These are phyloP conservation scores for Dromiciops gliroides DNA, from an alignment of 2,113 vertebrate species.

Conservation along the genomic window DNA sequence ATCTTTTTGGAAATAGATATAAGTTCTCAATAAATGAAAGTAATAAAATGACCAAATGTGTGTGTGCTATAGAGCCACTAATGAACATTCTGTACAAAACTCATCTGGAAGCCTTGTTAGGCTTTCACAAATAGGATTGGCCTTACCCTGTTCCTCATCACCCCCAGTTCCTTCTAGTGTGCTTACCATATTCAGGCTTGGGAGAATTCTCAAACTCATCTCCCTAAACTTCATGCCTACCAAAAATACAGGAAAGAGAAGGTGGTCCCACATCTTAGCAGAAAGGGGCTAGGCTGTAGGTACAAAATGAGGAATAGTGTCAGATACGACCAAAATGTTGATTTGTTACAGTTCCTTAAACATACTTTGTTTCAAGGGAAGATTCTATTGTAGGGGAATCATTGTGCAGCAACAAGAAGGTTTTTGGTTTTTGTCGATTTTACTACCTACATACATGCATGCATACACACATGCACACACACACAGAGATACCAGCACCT, in stretches of 20 bases:
- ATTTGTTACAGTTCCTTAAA: not conserved
- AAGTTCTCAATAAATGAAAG: not conserved
- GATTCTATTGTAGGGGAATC: not conserved
- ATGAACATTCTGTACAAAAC: not conserved
- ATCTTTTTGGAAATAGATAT: constrained; percentile 31
- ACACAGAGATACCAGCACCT: not conserved
- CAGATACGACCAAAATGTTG: not conserved
- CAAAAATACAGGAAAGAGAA: not conserved
- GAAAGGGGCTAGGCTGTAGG: not conserved
- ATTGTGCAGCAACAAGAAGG: not conserved
- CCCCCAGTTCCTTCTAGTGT: not conserved
- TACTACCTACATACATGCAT: too few relatives aligned
- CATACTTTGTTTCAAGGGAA: not conserved
- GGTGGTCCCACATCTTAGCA: not conserved
- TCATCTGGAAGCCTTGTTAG: constrained; percentile 17
- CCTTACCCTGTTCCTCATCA: not conserved
- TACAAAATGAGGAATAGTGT: not conserved
- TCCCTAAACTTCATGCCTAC: not conserved
- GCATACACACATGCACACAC: too few relatives aligned
- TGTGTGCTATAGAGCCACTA: not conserved
- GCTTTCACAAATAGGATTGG: not conserved
- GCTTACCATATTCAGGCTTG: not conserved
- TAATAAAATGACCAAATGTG: not conserved
- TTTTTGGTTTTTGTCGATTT: not conserved
- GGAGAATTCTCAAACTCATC: not conserved